Evolutionary conservation across 64 coral and sea anemone genomes (phyloP), one percentile per base, ranked within the genome.

Genomic region (Porites australiensis): DNA sequence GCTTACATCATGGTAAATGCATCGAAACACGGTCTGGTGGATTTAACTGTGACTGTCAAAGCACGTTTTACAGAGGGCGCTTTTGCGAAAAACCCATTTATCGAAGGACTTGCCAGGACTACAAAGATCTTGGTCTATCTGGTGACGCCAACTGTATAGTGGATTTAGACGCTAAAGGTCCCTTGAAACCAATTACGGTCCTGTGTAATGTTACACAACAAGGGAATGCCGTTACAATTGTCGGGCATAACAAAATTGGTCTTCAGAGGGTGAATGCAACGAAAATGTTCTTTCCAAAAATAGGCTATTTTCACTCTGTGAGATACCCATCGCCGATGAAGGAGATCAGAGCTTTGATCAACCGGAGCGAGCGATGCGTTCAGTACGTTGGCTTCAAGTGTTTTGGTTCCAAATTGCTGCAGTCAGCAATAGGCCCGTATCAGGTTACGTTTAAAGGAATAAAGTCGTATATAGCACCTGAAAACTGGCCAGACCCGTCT

Each of bases 341-440:
- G 7, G 54, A 18, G 13, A 65, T 82, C 45, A 71, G 48, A 4
- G 66, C 77, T 37, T 69, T 91, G 89, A 72, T 91, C 18, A 64
- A 50, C 27, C 52, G 48, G 18, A 91, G 89, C 37, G 66, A 91
- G 27, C 5, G 19, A 8, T 91, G 89, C n/a, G 77, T 77, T 27
- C 89, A 91, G 22, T 91, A 72, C 6, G 89, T 91, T 5, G 43
- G 55, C 16, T 91, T 82, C 23, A 82, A 72, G 46, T 91, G 89
- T 59, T 82, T 82, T 70, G 54, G 43, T 3, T 72, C 89, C 10
- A 81, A 72, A 80, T 44, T 91, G 21, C 53, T 74, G 1, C 53
- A 6, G 1, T 6, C 54, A 6, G 3, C 65, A 13, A 20, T 4
- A 5, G 62, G 54, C 16, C 59, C 27, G 0, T 4, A 15, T 3